Conservation (phyloP, 2,113 vertebrate genomes). For the Diadophis punctatus region DNA sequence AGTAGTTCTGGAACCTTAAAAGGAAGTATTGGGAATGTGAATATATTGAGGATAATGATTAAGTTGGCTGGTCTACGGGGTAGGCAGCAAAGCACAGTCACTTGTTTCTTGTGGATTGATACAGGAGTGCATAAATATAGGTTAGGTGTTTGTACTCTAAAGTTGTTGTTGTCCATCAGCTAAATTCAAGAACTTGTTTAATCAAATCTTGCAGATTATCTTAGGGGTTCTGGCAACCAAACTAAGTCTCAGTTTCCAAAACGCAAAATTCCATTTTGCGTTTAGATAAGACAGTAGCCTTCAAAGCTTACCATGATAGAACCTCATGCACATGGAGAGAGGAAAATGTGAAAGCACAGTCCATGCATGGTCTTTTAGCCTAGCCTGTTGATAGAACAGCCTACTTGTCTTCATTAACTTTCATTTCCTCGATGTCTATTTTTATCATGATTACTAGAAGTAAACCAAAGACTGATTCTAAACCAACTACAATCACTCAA, state of each 20-base stretch:
- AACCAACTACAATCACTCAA: not conserved
- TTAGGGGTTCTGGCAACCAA: not conserved
- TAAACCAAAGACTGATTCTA: not conserved
- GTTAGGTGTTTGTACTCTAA: not conserved
- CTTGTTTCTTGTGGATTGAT: not conserved
- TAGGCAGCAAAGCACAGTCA: not conserved
- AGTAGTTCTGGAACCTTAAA: not conserved
- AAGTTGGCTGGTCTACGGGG: not conserved
- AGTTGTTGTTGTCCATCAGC: not conserved
- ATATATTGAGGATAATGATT: not conserved
- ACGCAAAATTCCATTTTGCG: not conserved
- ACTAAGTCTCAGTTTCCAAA: not conserved
- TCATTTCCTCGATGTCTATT: not conserved
- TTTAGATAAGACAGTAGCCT: not conserved
- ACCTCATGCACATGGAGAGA: not conserved
- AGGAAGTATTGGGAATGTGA: not conserved
- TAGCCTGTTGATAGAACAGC: not conserved
- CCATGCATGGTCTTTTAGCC: not conserved
- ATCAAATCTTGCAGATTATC: not conserved
- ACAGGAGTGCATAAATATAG: not conserved
- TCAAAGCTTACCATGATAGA: not conserved
- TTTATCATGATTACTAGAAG: not conserved
- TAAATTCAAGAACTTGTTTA: not conserved
- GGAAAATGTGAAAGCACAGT: not conserved
- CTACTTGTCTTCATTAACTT: not conserved